phyloP scores from a whole-genome alignment of 2,888 invertebrate species.

The Rutpela maculata region DNA sequence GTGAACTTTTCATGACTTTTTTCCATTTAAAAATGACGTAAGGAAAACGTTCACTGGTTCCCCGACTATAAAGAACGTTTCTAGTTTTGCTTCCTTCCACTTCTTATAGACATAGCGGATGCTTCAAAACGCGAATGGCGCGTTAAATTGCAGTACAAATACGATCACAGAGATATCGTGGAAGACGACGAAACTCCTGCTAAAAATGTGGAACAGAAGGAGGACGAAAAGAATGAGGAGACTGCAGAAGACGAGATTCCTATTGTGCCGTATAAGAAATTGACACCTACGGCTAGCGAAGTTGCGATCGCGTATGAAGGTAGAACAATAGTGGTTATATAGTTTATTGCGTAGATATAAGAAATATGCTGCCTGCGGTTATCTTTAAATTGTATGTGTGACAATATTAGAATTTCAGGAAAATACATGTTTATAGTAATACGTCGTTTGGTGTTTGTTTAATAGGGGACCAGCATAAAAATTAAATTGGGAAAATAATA shows the following conservation, averaged over 20 bases:
- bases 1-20: too few relatives aligned
- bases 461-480: too few relatives aligned
- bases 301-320: conserved; percentile 58
- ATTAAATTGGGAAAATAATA: too few relatives aligned
- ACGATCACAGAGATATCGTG: conserved; percentile 61
- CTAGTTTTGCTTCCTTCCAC: neutral
- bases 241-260: conserved; percentile 64
- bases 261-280: conserved; percentile 65
- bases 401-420: too few relatives aligned
- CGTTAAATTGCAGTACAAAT: conserved; percentile 67
- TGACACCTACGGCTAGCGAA: conserved; percentile 67
- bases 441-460: too few relatives aligned
- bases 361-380: too few relatives aligned
- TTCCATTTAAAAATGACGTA: too few relatives aligned
- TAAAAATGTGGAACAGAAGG: too few relatives aligned
- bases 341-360: neutral
- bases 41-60: too few relatives aligned
- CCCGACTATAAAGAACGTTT: too few relatives aligned
- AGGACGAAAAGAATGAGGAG: conserved; percentile 47
- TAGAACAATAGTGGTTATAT: conserved; percentile 26
- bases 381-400: too few relatives aligned
- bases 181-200: conserved; percentile 8
- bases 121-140: conserved; percentile 66
- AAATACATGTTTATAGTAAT: too few relatives aligned
- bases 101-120: conserved; percentile 61